Conservation (phyloP, 2,888 invertebrate genomes). For the Adela reaumurella region DNA sequence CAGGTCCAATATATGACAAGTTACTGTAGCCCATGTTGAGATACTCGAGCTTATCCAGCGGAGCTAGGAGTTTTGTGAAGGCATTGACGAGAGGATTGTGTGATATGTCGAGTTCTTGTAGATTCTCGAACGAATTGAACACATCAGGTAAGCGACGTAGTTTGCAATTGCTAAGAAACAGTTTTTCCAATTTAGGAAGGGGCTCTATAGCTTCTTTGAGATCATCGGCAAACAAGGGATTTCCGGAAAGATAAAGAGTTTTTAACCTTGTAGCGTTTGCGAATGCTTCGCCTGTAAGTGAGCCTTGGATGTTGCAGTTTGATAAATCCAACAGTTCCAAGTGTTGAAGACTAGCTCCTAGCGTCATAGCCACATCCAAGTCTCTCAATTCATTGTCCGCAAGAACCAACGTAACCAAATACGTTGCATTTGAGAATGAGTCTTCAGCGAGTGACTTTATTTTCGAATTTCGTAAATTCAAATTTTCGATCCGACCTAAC, state of each 20-base stretch:
- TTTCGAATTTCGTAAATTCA: conserved; percentile 60
- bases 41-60: conserved; percentile 62
- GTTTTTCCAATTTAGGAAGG: conserved; percentile 59
- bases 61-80: conserved; percentile 62
- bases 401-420: conserved; percentile 60
- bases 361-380: conserved; percentile 60
- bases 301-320: conserved; percentile 63
- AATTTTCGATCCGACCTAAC: conserved; percentile 57
- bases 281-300: conserved; percentile 66
- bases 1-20: conserved; percentile 60
- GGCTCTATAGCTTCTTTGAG: conserved; percentile 63
- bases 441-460: conserved; percentile 61
- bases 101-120: conserved; percentile 67
- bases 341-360: conserved; percentile 62
- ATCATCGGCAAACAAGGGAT: conserved; percentile 65
- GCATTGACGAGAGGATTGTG: conserved; percentile 67
- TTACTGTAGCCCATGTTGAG: conserved; percentile 72
- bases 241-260: conserved; percentile 63
- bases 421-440: conserved; percentile 62
- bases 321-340: conserved; percentile 65
- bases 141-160: conserved; percentile 62
- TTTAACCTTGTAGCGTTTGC: conserved; percentile 63
- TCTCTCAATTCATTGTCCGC: conserved; percentile 64
- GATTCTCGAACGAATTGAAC: conserved; percentile 62
- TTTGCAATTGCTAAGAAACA: conserved; percentile 66